phyloP scores from a whole-genome alignment of 2,113 vertebrate genomes.

The Tor tambroides region DNA sequence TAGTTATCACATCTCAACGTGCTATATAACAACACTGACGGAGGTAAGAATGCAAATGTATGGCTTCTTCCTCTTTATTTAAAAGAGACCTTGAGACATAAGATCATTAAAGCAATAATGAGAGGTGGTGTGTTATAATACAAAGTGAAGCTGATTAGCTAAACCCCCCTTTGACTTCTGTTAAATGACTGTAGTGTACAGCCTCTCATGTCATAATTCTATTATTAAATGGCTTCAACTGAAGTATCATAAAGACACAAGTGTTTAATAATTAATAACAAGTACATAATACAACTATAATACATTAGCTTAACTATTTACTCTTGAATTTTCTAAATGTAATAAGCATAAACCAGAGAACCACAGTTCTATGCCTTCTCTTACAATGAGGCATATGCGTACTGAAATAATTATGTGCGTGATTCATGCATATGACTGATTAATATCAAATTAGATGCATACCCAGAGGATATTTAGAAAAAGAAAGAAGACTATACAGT shows the following conservation, averaged over 20 bases:
- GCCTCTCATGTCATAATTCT: background rate
- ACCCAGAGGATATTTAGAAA: background rate
- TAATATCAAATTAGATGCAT: constrained; percentile 6
- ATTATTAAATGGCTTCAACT: background rate
- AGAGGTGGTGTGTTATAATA: background rate
- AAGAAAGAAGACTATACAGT: background rate
- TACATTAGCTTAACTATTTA: background rate
- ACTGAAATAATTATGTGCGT: background rate
- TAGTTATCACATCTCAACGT: constrained; percentile 21
- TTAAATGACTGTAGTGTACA: background rate
- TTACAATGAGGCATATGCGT: background rate
- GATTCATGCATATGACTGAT: background rate
- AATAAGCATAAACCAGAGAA: background rate
- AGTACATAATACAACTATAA: background rate
- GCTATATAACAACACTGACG: constrained; percentile 25
- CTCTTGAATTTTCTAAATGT: background rate
- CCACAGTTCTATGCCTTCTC: background rate
- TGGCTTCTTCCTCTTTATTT: background rate
- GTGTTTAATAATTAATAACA: background rate
- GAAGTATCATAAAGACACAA: background rate
- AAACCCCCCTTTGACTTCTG: background rate
- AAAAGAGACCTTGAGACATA: background rate
- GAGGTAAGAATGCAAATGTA: background rate
- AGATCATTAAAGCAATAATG: background rate
- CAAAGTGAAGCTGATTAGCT: background rate